Evolutionary conservation across 2,888 invertebrate species (phyloP).

Genomic region (Chrysodeixis includens): DNA sequence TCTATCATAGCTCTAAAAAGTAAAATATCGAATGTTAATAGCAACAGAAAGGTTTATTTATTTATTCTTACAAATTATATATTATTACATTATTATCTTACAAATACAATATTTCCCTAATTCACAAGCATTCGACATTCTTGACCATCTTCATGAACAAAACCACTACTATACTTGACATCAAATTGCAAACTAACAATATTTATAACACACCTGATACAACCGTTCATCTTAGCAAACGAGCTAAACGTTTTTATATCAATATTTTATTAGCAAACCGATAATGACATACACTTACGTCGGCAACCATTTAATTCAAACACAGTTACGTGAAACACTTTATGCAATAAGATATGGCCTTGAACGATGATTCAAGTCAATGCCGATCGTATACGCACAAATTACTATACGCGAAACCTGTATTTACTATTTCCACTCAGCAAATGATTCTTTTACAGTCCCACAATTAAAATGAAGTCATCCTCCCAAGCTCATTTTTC

Average conservation of each 20-base stretch:
- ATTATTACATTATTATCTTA: too few relatives aligned
- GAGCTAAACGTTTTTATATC: neutral
- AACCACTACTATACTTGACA: too few relatives aligned
- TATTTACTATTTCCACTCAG: conserved; percentile 52
- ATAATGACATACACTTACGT: conserved; percentile 1
- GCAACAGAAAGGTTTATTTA: too few relatives aligned
- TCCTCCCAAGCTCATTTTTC: conserved; percentile 23
- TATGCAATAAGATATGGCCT: conserved; percentile 76
- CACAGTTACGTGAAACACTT: conserved; percentile 64
- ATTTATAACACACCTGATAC: neutral
- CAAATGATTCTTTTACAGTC: conserved; percentile 29
- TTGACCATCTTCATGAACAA: too few relatives aligned
- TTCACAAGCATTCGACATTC: too few relatives aligned
- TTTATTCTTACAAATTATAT: too few relatives aligned
- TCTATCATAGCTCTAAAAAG: too few relatives aligned
- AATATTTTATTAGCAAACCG: neutral
- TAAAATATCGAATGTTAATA: too few relatives aligned
- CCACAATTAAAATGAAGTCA: conserved; percentile 35
- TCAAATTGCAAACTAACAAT: too few relatives aligned
- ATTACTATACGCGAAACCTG: conserved; percentile 73
- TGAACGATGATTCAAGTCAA: conserved; percentile 74
- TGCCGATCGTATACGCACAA: conserved; percentile 71
- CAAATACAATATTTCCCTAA: too few relatives aligned
- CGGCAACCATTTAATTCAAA: conserved; percentile 20
- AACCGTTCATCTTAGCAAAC: too few relatives aligned